Evolutionary conservation across 2,888 invertebrate species (phyloP), one percentile per base, ranked within the genome.

Genomic region (Brachyptera risi): DNA sequence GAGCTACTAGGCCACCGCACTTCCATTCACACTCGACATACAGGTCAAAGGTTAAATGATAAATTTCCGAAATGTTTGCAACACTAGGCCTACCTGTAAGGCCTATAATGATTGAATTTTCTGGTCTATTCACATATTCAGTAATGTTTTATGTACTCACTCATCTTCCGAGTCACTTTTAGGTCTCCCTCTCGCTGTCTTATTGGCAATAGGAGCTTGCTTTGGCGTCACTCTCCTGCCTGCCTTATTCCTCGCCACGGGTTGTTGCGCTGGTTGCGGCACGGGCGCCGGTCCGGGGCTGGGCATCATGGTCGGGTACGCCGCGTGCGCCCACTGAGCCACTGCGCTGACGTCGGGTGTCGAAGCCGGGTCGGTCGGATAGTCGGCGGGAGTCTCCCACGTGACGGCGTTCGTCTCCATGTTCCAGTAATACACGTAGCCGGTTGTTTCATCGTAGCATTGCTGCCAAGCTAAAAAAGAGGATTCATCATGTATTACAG

Each of bases 381-480:
- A 79, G 67, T 80, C 80, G 1, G 71, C 69, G 9, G 85, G 84
- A 67, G 79, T 77, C 63, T 83, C 81, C 85, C 85, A 85, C 9
- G 83, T 83, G 0, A 85, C 84, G 69, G 81, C 80, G 70, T 84
- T 83, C 1, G 83, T 82, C 66, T 79, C 75, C 15, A 78, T 75
- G 69, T 85, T 83, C 85, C 85, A 85, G 68, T 83, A 85, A 70
- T 85, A 85, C 1, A 81, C 76, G 70, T 80, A 84, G 1, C 84
- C 84, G 1, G 81, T 80, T 13, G 75, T 74, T 68, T 82, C 79
- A 69, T 85, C 85, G 65, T 76, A 78, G 68, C 84, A 84, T 71
- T 83, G 81, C 77, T 86, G 80, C 87, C 87, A 85, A 69, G 78
- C 80, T 82, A 75, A 60, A 76, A 17, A 42, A 17, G 2, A 5